Evolutionary conservation across 2,797 vertebrate genomes (phyloP), one percentile per base, ranked within the genome.

Genomic region (Acestrorhynchus altus): DNA sequence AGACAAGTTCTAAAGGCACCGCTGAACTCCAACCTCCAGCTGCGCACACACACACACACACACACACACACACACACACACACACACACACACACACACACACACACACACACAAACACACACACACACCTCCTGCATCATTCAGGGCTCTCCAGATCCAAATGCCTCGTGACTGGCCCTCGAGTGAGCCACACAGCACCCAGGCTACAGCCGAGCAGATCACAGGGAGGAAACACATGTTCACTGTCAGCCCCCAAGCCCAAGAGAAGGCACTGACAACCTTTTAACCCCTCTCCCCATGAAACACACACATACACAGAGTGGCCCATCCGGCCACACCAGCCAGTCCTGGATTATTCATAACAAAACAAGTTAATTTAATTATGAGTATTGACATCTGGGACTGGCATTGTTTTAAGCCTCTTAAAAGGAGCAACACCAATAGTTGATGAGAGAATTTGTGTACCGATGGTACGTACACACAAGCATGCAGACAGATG

Each of bases 211-310:
- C 93, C 88, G 89, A 91, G 91, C 89, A 94, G 92, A 96, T 96
- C 95, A 96, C 95, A 96, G 79, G 90, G 92, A 92, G 93, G 93
- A 94, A 96, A 96, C 96, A 97, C 94, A 95, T 97, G 96, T 95
- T 96, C 94, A 92, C 93, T 95, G 94, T 95, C 94, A 96, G 93
- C 92, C 67, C 88, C 80, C 85, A 91, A 92, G 90, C 92, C 93
- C 90, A 87, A 82, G 95, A 92, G 92, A 87, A 91, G 90, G 88
- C 92, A 81, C 85, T 90, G 94, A 94, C 94, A 95, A 96, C 95
- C 94, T 96, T 96, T 95, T 95, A 94, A 94, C 92, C 82, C 47
- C 16, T 74, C 72, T 74, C 70, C 46, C 77, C 81, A 8, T 74
- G 72, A 66, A 22, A 15, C 42, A 70, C 69, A 22, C 76, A 60